phyloP scores from a whole-genome alignment of 2,888 invertebrate genomes.

The Baccha elongata region DNA sequence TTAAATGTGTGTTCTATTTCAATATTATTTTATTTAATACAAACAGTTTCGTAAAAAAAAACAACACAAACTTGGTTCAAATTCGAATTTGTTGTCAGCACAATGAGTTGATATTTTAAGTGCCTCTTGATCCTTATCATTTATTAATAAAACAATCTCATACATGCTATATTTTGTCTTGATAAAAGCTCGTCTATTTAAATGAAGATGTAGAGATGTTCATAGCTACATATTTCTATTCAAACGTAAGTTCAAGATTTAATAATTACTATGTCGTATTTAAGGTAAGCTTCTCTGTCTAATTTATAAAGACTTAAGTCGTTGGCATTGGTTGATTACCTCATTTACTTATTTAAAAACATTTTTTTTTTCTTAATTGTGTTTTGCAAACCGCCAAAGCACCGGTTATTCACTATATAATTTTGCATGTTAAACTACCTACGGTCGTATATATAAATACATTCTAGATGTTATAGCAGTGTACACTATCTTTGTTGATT shows the following conservation, averaged over 20 bases:
- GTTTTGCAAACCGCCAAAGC: slow-evolving; percentile 40
- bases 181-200: not conserved
- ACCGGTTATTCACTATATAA: slow-evolving; percentile 22
- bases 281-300: slow-evolving; percentile 28
- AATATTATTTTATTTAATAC: not conserved
- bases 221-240: too few species aligned
- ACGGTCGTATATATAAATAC: too few species aligned
- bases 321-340: slow-evolving; percentile 49
- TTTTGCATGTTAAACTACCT: slow-evolving; percentile 6
- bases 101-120: too few species aligned
- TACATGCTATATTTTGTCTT: not conserved
- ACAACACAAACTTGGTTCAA: slow-evolving; percentile 21
- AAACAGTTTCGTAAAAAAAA: slow-evolving; percentile 14
- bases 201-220: too few species aligned
- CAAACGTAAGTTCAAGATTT: not conserved
- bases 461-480: too few species aligned
- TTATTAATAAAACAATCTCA: too few species aligned
- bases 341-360: slow-evolving; percentile 49
- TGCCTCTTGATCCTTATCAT: too few species aligned
- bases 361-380: slow-evolving; percentile 20
- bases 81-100: not conserved
- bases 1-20: slow-evolving; percentile 21
- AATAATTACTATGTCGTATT: slow-evolving; percentile 31
- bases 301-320: slow-evolving; percentile 41
- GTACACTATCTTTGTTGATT: too few species aligned